phyloP scores from a whole-genome alignment of 2,797 vertebrate species.

The Gobio occitaniae region DNA sequence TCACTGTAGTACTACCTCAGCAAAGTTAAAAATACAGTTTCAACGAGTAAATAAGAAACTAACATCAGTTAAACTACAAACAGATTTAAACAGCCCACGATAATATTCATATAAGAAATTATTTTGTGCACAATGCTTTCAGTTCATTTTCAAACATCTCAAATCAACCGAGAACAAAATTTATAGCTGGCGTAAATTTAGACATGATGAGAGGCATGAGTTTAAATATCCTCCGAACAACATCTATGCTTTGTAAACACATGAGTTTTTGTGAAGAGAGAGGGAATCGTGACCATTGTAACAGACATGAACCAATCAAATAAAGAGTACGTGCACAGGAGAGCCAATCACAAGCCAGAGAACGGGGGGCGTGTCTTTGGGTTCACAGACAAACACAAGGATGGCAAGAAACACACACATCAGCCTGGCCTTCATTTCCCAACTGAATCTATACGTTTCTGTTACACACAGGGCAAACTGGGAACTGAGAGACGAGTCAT shows the following conservation, averaged over 20 bases:
- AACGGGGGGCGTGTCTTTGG: conserved; percentile 57
- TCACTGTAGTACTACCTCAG: not conserved
- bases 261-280: not conserved
- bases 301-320: conserved; percentile 45
- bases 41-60: not conserved
- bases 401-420: not conserved
- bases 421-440: not conserved
- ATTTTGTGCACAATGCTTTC: not conserved
- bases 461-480: not conserved
- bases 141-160: not conserved
- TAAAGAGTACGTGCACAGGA: conserved; percentile 42
- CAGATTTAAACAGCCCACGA: not conserved
- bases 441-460: not conserved
- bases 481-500: not conserved
- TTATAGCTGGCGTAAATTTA: not conserved
- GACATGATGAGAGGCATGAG: not conserved
- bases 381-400: not conserved
- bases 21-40: not conserved
- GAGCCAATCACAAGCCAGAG: conserved; percentile 54
- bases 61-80: not conserved
- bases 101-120: not conserved
- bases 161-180: not conserved
- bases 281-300: conserved; percentile 8
- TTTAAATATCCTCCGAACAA: not conserved
- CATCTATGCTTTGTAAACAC: not conserved